Evolutionary conservation across 2,113 vertebrate genomes (phyloP).

Genomic region (Myiopsitta monachus): DNA sequence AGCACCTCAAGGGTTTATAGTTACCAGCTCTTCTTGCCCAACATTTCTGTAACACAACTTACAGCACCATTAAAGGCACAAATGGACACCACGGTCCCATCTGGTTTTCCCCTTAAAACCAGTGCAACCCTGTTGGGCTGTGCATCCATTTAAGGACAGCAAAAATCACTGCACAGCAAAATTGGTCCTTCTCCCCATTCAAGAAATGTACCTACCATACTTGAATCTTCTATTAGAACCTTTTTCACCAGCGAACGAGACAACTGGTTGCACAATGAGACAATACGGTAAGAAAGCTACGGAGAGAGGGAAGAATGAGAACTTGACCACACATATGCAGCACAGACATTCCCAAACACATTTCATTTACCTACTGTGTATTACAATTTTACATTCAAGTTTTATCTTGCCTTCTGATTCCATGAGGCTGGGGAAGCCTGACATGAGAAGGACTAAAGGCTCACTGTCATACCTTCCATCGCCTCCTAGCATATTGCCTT

Average conservation of each 20-base stretch:
- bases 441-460: not conserved
- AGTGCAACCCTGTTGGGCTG: not conserved
- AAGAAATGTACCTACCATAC: constrained; percentile 72
- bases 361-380: not conserved
- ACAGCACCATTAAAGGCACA: not conserved
- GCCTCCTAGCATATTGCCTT: constrained; percentile 86
- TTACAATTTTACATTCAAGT: not conserved
- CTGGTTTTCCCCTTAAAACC: not conserved
- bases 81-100: rapidly evolving
- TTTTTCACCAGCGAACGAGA: constrained; percentile 87
- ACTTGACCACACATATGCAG: not conserved
- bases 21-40: not conserved
- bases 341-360: not conserved
- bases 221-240: constrained; percentile 63
- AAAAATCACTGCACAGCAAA: not conserved
- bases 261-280: constrained; percentile 91
- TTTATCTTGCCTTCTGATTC: not conserved
- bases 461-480: constrained; percentile 85
- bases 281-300: constrained; percentile 89
- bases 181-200: rapidly evolving
- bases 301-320: not conserved
- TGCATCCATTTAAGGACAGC: not conserved
- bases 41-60: not conserved
- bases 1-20: not conserved
- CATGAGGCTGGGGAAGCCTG: not conserved